Conservation (phyloP, 2,888 invertebrate species). For the Ctenicera cuprea region DNA sequence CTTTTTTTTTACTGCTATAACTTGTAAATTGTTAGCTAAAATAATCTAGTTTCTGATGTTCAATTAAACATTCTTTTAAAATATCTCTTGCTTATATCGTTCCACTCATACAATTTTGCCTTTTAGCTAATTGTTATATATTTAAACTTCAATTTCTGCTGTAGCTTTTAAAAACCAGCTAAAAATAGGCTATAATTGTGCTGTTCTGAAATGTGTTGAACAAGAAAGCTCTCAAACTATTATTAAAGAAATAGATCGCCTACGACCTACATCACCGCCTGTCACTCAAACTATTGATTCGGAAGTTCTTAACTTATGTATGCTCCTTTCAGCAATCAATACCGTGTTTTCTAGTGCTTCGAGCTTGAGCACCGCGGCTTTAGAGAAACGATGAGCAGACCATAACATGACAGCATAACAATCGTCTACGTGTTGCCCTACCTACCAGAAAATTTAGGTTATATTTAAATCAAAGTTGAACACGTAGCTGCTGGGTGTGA, state of each 20-base stretch:
- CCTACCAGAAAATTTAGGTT: conserved; percentile 19
- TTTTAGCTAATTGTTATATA: too few relatives aligned
- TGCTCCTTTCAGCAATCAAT: conserved; percentile 35
- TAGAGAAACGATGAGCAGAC: background rate
- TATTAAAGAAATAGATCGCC: conserved; percentile 3
- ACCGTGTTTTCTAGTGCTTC: conserved; percentile 16
- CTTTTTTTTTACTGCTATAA: too few relatives aligned
- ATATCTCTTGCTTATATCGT: too few relatives aligned
- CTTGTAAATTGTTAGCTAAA: too few relatives aligned
- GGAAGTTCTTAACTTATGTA: conserved; percentile 62
- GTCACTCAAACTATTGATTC: conserved; percentile 72
- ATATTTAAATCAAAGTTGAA: conserved; percentile 11
- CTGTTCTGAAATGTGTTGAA: background rate
- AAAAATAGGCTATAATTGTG: background rate
- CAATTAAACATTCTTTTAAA: too few relatives aligned
- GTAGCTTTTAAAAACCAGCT: background rate
- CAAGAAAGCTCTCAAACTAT: conserved; percentile 6
- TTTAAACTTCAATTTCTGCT: too few relatives aligned
- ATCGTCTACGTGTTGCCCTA: conserved; percentile 15
- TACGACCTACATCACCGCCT: conserved; percentile 32
- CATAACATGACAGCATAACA: conserved; percentile 16
- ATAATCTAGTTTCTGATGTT: too few relatives aligned
- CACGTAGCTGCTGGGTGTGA: conserved; percentile 17
- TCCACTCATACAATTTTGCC: too few relatives aligned
- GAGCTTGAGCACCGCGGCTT: background rate